A percentile compares a stretch with the other conserved stretches of the same genome.
phyloP scores from a whole-genome alignment of 2,113 vertebrate species.

The Passer montanus region DNA sequence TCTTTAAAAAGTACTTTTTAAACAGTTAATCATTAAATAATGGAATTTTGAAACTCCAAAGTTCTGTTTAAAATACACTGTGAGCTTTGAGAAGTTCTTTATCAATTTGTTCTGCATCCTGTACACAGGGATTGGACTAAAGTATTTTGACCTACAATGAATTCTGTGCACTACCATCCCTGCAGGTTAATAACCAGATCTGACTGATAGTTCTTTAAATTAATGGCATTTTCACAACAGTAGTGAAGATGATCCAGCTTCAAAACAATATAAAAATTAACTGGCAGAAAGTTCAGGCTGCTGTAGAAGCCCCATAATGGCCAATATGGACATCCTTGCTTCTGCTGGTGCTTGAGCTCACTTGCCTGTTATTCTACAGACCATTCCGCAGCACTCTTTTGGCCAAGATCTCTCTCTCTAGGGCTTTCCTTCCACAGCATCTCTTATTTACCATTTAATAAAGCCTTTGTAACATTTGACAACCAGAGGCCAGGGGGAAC shows the following conservation, averaged over 20 bases:
- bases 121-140: not conserved
- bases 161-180: not conserved
- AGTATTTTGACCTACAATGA: not conserved
- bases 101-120: not conserved
- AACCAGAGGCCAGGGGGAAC: not conserved
- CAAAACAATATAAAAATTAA: constrained; percentile 68
- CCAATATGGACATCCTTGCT: not conserved
- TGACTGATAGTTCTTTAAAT: constrained; percentile 37
- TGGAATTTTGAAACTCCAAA: not conserved
- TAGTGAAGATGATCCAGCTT: constrained; percentile 62
- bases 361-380: constrained; percentile 25
- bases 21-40: not conserved
- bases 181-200: not conserved
- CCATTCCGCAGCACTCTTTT: not conserved
- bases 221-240: constrained; percentile 60
- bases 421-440: not conserved
- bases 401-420: not conserved
- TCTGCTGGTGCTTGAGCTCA: constrained; percentile 30
- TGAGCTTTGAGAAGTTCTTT: not conserved
- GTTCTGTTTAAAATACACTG: not conserved
- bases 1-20: not conserved
- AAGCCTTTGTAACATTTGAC: not conserved
- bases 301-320: constrained; percentile 47
- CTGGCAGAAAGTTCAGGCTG: constrained; percentile 50
- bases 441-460: constrained; percentile 39